phyloP scores from a whole-genome alignment of 2,888 invertebrate genomes.

The Folsomia candida region DNA sequence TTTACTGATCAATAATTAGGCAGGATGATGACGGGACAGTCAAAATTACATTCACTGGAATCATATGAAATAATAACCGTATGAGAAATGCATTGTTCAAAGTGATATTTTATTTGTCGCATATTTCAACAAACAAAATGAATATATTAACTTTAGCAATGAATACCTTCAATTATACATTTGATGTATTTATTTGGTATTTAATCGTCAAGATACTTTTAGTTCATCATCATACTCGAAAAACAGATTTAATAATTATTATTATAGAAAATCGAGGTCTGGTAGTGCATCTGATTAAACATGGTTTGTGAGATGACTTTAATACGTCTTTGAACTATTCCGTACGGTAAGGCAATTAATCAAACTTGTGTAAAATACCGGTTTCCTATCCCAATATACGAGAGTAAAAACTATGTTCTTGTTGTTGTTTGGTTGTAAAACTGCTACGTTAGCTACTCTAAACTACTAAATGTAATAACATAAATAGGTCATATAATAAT shows the following conservation, averaged over 20 bases:
- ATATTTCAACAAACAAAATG: background rate
- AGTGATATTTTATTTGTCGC: background rate
- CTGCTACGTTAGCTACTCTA: background rate
- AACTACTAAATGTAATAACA: background rate
- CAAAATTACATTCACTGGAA: background rate
- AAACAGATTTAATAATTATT: background rate
- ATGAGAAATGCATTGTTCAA: background rate
- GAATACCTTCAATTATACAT: too few relatives aligned
- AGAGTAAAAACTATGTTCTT: slow-evolving; percentile 3
- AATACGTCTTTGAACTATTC: slow-evolving; percentile 23
- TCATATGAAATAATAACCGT: background rate
- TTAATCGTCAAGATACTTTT: background rate
- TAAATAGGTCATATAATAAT: too few relatives aligned
- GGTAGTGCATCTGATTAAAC: slow-evolving; percentile 16
- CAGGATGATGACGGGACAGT: background rate
- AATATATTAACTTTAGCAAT: background rate
- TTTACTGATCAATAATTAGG: background rate
- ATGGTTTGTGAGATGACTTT: slow-evolving; percentile 21
- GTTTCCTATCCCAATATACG: background rate
- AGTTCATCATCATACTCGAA: background rate
- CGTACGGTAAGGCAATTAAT: slow-evolving; percentile 22
- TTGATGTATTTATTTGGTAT: background rate
- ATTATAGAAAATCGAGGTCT: slow-evolving; percentile 15
- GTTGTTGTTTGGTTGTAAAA: background rate
- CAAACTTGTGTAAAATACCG: slow-evolving; percentile 15